phyloP scores from a whole-genome alignment of 2,888 invertebrate genomes.

The Resseliella maxima region DNA sequence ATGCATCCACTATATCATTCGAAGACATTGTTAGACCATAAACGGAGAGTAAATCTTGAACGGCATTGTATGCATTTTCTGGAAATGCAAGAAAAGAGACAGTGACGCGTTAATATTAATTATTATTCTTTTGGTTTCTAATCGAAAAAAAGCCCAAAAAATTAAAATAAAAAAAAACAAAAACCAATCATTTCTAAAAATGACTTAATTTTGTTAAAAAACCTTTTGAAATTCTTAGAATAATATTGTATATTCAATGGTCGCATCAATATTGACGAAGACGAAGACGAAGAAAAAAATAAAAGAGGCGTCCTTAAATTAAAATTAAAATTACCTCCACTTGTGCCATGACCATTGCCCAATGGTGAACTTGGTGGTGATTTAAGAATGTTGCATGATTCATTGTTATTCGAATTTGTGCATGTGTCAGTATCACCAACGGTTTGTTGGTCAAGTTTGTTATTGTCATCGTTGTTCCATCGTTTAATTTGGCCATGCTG shows the following conservation, averaged over 20 bases:
- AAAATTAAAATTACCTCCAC: background rate
- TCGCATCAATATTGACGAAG: too few species aligned
- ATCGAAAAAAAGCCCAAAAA: too few species aligned
- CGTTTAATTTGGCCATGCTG: background rate
- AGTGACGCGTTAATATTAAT: slow-evolving; percentile 23
- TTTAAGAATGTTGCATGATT: background rate
- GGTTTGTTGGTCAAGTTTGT: background rate
- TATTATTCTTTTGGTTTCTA: too few species aligned
- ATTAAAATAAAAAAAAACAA: too few species aligned
- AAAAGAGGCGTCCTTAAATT: background rate
- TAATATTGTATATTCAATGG: too few species aligned
- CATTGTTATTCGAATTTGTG: background rate
- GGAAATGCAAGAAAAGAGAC: slow-evolving; percentile 59
- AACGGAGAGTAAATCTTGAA: slow-evolving; percentile 60
- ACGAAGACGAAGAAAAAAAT: background rate
- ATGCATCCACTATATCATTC: slow-evolving; percentile 60
- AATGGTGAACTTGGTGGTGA: slow-evolving; percentile 38
- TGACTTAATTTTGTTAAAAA: too few species aligned
- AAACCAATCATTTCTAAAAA: too few species aligned
- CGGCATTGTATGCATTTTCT: slow-evolving; percentile 60
- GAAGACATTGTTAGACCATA: slow-evolving; percentile 61
- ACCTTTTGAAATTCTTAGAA: too few species aligned
- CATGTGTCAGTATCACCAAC: background rate
- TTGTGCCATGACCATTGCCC: slow-evolving; percentile 8
- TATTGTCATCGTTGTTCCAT: background rate